Evolutionary conservation across 2,888 invertebrate species (phyloP), one percentile per base, ranked within the genome.

Genomic region (Geophilus truncorum): DNA sequence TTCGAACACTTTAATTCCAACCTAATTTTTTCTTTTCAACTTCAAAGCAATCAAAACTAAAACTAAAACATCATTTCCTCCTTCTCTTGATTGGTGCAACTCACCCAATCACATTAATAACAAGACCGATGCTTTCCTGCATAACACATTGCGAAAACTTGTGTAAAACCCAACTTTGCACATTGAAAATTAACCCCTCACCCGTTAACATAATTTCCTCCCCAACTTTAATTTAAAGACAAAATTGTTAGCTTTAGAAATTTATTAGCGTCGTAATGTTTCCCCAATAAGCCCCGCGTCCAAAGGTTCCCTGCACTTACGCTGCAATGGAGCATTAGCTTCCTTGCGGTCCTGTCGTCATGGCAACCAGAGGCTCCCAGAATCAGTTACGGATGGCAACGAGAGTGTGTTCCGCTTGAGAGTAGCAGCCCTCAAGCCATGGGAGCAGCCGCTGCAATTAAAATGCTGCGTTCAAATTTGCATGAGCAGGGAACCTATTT

Each of bases 391-490:
- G 62, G 62, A 25, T 62, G 62, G 62, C 62, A 62, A 62, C 25
- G 62, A 62, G 62, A 62, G 62, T 45, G 5, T 45, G 45, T 62
- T 62, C 62, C 62, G 62, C 62, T 62, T 62, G 62, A 62, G 62
- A 62, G 62, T 62, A 62, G 62, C 25, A 23, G 62, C 62, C 77
- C 77, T 7, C 12, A 36, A 77, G 77, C 30, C 28, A 77, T 36
- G 77, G 77, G 62, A 62, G 62, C 77, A 77, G 77, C 32, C 77
- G 77, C 32, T 77, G 77, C 77, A 77, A 77, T 77, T 77, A 77
- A 77, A 77, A 77, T 77, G 77, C 77, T 77, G 77, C 77, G 77
- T 77, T 77, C 77, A 77, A 77, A 77, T 77, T 77, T 77, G 77
- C 77, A 77, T 77, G 77, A 77, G 77, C 25, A 77, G n/a, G 30